Evolutionary conservation across 2,888 invertebrate genomes (phyloP), one percentile per base, ranked within the genome.

Genomic region (Hydraecia micacea): DNA sequence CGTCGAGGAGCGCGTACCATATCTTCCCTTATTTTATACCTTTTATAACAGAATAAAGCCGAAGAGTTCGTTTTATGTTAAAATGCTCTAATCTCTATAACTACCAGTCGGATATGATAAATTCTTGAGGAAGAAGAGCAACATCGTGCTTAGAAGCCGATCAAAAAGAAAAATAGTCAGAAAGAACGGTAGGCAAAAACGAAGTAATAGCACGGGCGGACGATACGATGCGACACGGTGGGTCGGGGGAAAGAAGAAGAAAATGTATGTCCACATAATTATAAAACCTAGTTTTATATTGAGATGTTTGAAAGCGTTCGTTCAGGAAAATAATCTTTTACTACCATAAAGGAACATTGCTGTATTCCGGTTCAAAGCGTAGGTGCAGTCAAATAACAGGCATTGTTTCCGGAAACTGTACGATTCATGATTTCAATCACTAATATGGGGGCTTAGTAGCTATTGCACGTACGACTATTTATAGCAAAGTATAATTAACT

Each of bases 381-480:
- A 71, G 60, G 21, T 60, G 39, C 21, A 25, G 28, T 60, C 28
- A 71, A 71, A 71, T 71, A 60, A 60, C 42, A 58, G 71, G 28
- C 15, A 62, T 62, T 62, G 42, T 42, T 62, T 28, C 62, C 62
- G 62, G 62, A 62, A 62, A 62, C 62, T 42, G n/a, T 70, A 71
- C 70, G 13, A 71, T 58, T 71, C 71, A 60, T 42, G 71, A 71
- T 71, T 28, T 3, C 71, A 60, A 71, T 71, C 28, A 28, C 71
- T 62, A 62, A 28, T 28, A 8, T 13, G 21, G 21, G 70, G 39
- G 60, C 15, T 71, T 25, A 60, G 5, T 60, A 21, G 21, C 55
- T 55, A 21, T 39, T 11, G 21, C 15, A 28, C 2, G 3, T 25
- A 60, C 60, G 36, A n/a, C 18, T 52, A 58, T n/a, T 58, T 60